Conservation (phyloP, 2,888 invertebrate genomes). For the Nezara viridula region DNA sequence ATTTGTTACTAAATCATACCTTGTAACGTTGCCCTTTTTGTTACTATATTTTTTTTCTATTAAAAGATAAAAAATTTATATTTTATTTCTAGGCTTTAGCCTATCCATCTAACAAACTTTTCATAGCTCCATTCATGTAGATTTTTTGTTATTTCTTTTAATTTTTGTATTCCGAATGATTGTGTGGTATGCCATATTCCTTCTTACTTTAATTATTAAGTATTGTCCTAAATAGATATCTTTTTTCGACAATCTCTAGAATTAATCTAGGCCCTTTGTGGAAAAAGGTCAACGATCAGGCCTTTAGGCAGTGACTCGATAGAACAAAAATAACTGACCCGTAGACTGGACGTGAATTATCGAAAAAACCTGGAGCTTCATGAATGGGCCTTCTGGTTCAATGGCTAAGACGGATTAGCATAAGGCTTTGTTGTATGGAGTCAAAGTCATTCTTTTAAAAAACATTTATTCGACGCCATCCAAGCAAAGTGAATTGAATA, state of each 20-base stretch:
- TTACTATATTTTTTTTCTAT: too few relatives aligned
- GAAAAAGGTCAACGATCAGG: background rate
- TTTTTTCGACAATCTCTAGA: background rate
- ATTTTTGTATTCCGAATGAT: too few relatives aligned
- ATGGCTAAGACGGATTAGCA: background rate
- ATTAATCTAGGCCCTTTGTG: background rate
- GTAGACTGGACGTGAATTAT: background rate
- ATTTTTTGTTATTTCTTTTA: too few relatives aligned
- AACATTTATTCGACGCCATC: background rate
- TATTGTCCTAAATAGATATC: background rate
- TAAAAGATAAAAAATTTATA: too few relatives aligned
- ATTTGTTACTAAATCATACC: too few relatives aligned
- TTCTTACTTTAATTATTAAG: too few relatives aligned
- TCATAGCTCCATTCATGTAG: too few relatives aligned
- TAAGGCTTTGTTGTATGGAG: background rate
- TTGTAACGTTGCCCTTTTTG: too few relatives aligned
- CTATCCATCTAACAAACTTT: too few relatives aligned
- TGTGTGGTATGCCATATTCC: too few relatives aligned
- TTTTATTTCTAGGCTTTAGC: too few relatives aligned
- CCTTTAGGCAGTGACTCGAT: background rate
- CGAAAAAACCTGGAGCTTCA: background rate
- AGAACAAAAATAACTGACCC: conserved; percentile 3
- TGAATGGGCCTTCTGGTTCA: background rate
- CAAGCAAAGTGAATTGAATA: background rate
- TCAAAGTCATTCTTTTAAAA: background rate